These are phyloP conservation scores for Drosophila auraria DNA, from an alignment of 1,140 invertebrate genomes.

Conservation along the genomic window DNA sequence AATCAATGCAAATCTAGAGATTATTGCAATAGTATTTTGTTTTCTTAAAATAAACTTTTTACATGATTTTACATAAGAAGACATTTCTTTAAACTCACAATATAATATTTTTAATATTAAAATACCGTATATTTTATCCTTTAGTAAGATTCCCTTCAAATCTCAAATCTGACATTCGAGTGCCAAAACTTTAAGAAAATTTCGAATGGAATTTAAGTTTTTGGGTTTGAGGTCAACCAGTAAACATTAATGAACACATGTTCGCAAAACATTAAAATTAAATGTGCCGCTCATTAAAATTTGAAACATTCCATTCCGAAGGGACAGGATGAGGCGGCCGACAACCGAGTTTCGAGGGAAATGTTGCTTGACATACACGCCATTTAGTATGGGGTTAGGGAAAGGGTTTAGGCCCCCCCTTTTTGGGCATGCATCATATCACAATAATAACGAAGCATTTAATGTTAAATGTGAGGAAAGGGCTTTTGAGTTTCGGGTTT, in stretches of 20 bases:
- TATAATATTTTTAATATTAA: too few species aligned
- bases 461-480: slow-evolving; percentile 73
- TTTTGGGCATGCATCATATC: slow-evolving; percentile 60
- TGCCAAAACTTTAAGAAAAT: slow-evolving; percentile 18
- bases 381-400: slow-evolving; percentile 26
- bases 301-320: slow-evolving; percentile 66
- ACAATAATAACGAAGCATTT: slow-evolving; percentile 83
- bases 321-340: slow-evolving; percentile 10
- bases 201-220: slow-evolving; percentile 11
- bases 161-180: neutral
- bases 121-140: too few species aligned
- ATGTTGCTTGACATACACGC: slow-evolving; percentile 62
- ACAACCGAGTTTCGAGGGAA: slow-evolving; percentile 41
- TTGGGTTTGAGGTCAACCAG: slow-evolving; percentile 30
- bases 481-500: slow-evolving; percentile 41
- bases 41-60: too few species aligned
- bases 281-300: slow-evolving; percentile 80
- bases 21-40: too few species aligned
- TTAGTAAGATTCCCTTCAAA: neutral
- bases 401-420: slow-evolving; percentile 22
- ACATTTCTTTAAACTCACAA: too few species aligned
- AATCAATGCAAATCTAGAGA: too few species aligned
- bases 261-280: slow-evolving; percentile 79
- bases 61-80: too few species aligned
- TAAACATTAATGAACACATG: slow-evolving; percentile 78